phyloP scores from a whole-genome alignment of 2,888 invertebrate species.

The Platycnemis pennipes region DNA sequence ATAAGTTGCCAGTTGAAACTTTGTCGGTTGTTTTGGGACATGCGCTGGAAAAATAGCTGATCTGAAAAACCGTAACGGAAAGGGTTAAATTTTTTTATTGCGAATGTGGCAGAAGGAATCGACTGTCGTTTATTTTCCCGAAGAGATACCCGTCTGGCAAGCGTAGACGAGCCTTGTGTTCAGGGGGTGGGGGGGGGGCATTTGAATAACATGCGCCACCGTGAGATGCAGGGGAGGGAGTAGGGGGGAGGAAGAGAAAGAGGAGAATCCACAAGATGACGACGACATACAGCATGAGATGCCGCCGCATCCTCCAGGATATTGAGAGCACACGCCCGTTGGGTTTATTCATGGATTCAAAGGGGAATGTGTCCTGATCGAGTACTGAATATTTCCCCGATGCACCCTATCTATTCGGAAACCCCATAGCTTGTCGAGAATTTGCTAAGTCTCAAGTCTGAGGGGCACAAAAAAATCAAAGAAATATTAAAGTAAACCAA shows the following conservation, averaged over 20 bases:
- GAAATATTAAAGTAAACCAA: background rate
- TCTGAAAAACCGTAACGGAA: background rate
- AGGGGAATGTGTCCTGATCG: slow-evolving; percentile 1
- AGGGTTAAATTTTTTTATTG: background rate
- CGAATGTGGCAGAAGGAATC: slow-evolving; percentile 2
- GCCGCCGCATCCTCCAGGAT: background rate
- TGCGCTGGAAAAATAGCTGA: background rate
- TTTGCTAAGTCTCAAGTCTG: background rate
- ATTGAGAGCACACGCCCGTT: background rate
- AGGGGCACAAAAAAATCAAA: background rate
- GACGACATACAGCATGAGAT: background rate
- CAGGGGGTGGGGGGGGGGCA: background rate
- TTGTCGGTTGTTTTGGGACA: background rate
- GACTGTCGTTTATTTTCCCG: background rate
- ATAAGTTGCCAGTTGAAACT: background rate
- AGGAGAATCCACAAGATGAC: background rate
- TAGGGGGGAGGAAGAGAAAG: background rate
- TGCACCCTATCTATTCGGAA: background rate
- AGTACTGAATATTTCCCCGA: background rate
- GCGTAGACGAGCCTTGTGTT: background rate
- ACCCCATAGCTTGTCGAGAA: background rate
- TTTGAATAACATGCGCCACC: background rate
- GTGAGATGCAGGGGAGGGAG: too few relatives aligned
- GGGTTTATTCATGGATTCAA: slow-evolving; percentile 9
- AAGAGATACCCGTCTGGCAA: background rate